Base-by-base conservation (phyloP, 2,113 vertebrate species). In the Toxostoma redivivum region DNA sequence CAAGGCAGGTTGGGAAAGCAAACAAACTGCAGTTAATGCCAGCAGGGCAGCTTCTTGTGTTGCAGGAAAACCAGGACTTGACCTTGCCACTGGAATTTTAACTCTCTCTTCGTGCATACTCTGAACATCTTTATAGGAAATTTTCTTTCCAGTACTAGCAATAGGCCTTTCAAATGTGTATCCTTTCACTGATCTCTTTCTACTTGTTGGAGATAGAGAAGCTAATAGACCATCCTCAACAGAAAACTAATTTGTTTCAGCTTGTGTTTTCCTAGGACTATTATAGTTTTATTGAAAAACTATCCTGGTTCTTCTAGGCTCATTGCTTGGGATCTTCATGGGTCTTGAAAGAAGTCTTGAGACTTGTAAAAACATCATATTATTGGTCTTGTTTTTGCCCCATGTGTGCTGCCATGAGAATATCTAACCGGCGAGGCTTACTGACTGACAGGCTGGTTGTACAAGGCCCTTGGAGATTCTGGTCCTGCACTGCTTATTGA, bases 1-100 rank as follows among this genome's bases (percentile, higher is more conserved):
- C 81, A 42, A 69, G 80, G 53, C 86, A 94, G 70, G 77, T 28
- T 95, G 89, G 78, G 86, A 91, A 88, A 94, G 91, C 81, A 94
- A 95, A 56, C 80, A 81, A 67, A 45, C 45, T 30, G 45, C 35
- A 62, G 57, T 45, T 79, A 76, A 38, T 94, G 89, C 65, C 93
- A 95, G 71, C 38, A 44, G 60, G 66, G 24, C 76, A 93, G 73
- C 73, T 89, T 86, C 87, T 89, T 87, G 33, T 81, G 45, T 71
- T 4, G 2, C 83, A 67, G 69, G 61, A 69, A 85, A 82, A 79
- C 24, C 70, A 69, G 50, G 37, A 18, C 70, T 91, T 90, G 82
- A 72, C 79, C 71, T 93, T 88, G 50, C 45, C 23, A 8, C 66
- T 88, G 38, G 40, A 83, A 45, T 65, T 30, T 88, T 93, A 95